These are phyloP conservation scores for Neodiprion virginianus DNA, from an alignment of 1,140 invertebrate genomes.

Conservation along the genomic window DNA sequence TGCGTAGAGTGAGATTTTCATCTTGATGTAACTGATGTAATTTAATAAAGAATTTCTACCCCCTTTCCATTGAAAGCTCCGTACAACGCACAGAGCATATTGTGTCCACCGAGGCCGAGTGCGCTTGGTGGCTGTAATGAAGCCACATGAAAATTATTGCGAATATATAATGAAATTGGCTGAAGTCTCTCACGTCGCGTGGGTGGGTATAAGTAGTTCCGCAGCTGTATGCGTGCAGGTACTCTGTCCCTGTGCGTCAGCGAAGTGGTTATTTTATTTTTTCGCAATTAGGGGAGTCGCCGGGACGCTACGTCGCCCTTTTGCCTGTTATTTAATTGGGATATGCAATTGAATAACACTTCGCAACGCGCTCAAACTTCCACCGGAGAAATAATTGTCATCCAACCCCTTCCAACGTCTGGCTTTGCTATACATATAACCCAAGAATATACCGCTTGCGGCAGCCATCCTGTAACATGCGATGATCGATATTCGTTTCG, in stretches of 20 bases:
- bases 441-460: too few relatives aligned
- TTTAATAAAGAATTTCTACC: too few relatives aligned
- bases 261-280: conserved; percentile 32
- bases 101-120: conserved; percentile 1
- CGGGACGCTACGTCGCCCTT: conserved; percentile 61
- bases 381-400: neutral
- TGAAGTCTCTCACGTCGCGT: neutral
- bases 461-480: too few relatives aligned
- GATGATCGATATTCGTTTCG: too few relatives aligned
- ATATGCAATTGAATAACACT: conserved; percentile 63
- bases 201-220: neutral
- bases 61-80: too few relatives aligned
- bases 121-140: neutral
- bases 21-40: too few relatives aligned
- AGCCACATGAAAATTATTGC: neutral
- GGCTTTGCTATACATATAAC: too few relatives aligned
- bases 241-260: neutral
- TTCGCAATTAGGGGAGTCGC: conserved; percentile 60
- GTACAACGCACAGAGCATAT: neutral
- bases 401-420: neutral
- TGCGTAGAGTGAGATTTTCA: too few relatives aligned
- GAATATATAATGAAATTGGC: neutral
- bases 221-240: neutral
- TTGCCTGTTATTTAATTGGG: conserved; percentile 64
- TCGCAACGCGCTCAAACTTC: conserved; percentile 20